A percentile compares a stretch with the other conserved stretches of the same genome.
Conservation (phyloP, 2,113 vertebrate species). For the Melierax canorus region DNA sequence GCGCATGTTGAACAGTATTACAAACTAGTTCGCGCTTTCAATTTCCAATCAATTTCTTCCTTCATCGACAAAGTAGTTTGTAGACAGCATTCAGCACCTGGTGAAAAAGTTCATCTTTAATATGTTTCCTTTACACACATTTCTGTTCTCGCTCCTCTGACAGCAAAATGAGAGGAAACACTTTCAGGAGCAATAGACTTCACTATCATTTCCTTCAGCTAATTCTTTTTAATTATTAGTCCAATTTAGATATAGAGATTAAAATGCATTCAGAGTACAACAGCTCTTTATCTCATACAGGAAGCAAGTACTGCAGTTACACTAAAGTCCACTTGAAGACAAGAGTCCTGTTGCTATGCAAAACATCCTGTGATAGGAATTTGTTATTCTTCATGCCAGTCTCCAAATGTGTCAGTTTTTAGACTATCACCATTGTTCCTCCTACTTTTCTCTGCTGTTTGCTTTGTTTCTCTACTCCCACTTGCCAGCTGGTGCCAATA, state of each 20-base stretch:
- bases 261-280: not conserved
- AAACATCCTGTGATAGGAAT: slow-evolving; percentile 29
- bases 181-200: not conserved
- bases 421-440: slow-evolving; percentile 13
- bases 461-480: slow-evolving; percentile 38
- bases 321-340: slow-evolving; percentile 28
- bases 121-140: not conserved
- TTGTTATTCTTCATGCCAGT: not conserved
- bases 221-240: not conserved
- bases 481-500: slow-evolving; percentile 25
- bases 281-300: slow-evolving; percentile 9
- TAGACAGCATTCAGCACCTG: slow-evolving; percentile 66
- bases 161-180: not conserved
- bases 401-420: slow-evolving; percentile 1
- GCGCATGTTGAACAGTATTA: slow-evolving; percentile 70
- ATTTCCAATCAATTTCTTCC: slow-evolving; percentile 36
- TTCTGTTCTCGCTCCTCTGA: not conserved
- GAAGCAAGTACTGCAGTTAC: slow-evolving; percentile 15
- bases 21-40: slow-evolving; percentile 4
- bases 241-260: slow-evolving; percentile 43
- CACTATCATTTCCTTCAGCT: not conserved
- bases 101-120: not conserved
- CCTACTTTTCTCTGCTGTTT: slow-evolving; percentile 17
- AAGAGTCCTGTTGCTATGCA: slow-evolving; percentile 27
- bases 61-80: slow-evolving; percentile 68